These are phyloP conservation scores for Sarcophaga subvicina DNA, from an alignment of 2,888 invertebrate genomes.

Conservation along the genomic window DNA sequence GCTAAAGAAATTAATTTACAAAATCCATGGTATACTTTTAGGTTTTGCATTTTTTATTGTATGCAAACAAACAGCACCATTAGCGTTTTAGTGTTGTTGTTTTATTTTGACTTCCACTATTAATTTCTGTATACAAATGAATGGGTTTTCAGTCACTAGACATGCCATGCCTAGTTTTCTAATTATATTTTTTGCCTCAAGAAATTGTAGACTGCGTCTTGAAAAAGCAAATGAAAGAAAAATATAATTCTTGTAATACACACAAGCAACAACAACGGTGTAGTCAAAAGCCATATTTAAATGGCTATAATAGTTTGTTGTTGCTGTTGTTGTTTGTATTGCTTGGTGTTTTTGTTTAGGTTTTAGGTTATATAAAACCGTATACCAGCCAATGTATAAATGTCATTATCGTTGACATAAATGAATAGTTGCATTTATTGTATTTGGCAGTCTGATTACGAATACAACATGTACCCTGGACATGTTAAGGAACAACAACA, in stretches of 20 bases:
- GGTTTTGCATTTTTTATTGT: background rate
- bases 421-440: constrained; percentile 80
- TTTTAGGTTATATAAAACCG: constrained; percentile 4
- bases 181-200: constrained; percentile 42
- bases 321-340: background rate
- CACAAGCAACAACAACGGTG: background rate
- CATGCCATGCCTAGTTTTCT: constrained; percentile 57
- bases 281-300: constrained; percentile 36
- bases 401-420: constrained; percentile 81
- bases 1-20: background rate
- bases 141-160: constrained; percentile 14
- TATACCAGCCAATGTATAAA: constrained; percentile 69
- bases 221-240: constrained; percentile 9
- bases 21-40: constrained; percentile 9
- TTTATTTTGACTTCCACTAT: constrained; percentile 19
- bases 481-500: constrained; percentile 36
- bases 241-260: constrained; percentile 30
- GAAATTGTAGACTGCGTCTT: constrained; percentile 41
- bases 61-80: background rate
- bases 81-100: background rate
- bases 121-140: constrained; percentile 10
- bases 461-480: constrained; percentile 57
- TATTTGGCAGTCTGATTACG: constrained; percentile 78
- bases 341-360: background rate
- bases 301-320: constrained; percentile 8